These are phyloP conservation scores for Drosophila ironensis DNA, from an alignment of 1,140 invertebrate genomes.

Conservation along the genomic window DNA sequence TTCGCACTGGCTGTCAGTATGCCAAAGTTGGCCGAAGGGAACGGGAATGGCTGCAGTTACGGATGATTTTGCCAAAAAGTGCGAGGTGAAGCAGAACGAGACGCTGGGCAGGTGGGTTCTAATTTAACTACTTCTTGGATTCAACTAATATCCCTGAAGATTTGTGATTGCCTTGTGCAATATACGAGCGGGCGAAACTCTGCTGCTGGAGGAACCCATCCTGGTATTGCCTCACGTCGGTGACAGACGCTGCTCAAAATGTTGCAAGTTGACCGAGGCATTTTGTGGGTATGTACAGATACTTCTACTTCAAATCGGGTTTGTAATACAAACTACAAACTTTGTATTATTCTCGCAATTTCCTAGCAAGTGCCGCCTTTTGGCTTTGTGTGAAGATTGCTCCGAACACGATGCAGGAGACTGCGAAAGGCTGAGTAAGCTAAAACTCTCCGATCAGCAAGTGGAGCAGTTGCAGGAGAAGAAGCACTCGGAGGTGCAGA, in stretches of 20 bases:
- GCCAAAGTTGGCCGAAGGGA: slow-evolving; percentile 31
- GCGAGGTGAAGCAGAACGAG: slow-evolving; percentile 56
- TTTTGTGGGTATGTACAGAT: slow-evolving; percentile 79
- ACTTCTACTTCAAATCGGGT: too few species aligned
- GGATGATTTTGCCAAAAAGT: slow-evolving; percentile 68
- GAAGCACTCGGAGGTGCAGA: slow-evolving; percentile 33
- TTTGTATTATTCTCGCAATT: background rate
- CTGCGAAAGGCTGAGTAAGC: slow-evolving; percentile 41
- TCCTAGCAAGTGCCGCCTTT: slow-evolving; percentile 85
- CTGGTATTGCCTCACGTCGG: slow-evolving; percentile 86
- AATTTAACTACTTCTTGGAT: too few species aligned
- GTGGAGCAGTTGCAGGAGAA: slow-evolving; percentile 35
- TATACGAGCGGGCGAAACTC: slow-evolving; percentile 85
- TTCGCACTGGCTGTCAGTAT: slow-evolving; percentile 40
- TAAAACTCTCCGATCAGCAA: slow-evolving; percentile 33
- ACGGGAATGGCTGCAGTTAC: slow-evolving; percentile 50
- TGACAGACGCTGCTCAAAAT: slow-evolving; percentile 76
- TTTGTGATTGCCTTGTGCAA: slow-evolving; percentile 87
- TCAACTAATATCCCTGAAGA: too few species aligned
- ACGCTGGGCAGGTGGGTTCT: slow-evolving; percentile 70
- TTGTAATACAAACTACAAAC: background rate
- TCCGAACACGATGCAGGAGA: slow-evolving; percentile 82
- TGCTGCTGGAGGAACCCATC: slow-evolving; percentile 87
- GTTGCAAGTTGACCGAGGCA: slow-evolving; percentile 38
- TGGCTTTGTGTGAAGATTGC: slow-evolving; percentile 86